These are phyloP conservation scores for Ophion ventricosus DNA, from an alignment of 2,888 invertebrate genomes.

Conservation along the genomic window DNA sequence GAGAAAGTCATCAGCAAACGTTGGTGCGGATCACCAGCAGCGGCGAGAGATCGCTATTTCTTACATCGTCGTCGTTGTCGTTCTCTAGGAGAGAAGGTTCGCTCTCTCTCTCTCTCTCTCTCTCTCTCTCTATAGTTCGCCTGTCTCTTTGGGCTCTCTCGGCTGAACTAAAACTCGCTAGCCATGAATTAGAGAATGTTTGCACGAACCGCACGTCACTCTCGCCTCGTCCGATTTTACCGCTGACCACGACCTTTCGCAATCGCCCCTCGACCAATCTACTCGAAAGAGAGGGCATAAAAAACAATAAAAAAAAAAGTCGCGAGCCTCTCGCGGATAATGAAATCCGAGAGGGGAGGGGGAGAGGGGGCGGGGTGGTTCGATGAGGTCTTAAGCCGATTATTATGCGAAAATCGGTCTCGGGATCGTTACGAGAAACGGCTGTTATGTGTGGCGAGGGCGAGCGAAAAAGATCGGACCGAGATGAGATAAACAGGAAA, in stretches of 20 bases:
- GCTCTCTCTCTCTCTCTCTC: slow-evolving; percentile 48
- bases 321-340: slow-evolving; percentile 9
- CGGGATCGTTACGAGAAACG: slow-evolving; percentile 42
- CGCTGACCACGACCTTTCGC: slow-evolving; percentile 71
- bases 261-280: slow-evolving; percentile 54
- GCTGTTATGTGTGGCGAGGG: neutral
- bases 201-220: slow-evolving; percentile 57
- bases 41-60: slow-evolving; percentile 48
- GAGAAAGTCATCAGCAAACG: slow-evolving; percentile 59
- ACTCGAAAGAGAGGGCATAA: slow-evolving; percentile 16
- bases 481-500: slow-evolving; percentile 53
- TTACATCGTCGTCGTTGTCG: slow-evolving; percentile 30
- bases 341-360: slow-evolving; percentile 50
- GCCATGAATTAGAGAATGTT: slow-evolving; percentile 72
- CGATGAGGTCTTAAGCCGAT: slow-evolving; percentile 39
- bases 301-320: slow-evolving; percentile 34
- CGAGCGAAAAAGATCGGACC: slow-evolving; percentile 57
- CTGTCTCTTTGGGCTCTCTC: slow-evolving; percentile 42
- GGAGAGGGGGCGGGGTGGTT: no score
- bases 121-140: slow-evolving; percentile 47
- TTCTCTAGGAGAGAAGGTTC: slow-evolving; percentile 49
- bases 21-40: slow-evolving; percentile 45
- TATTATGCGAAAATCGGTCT: slow-evolving; percentile 40
- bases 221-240: slow-evolving; percentile 53
- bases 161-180: slow-evolving; percentile 62